phyloP scores from a whole-genome alignment of 2,888 invertebrate species.

The Globia sparganii region DNA sequence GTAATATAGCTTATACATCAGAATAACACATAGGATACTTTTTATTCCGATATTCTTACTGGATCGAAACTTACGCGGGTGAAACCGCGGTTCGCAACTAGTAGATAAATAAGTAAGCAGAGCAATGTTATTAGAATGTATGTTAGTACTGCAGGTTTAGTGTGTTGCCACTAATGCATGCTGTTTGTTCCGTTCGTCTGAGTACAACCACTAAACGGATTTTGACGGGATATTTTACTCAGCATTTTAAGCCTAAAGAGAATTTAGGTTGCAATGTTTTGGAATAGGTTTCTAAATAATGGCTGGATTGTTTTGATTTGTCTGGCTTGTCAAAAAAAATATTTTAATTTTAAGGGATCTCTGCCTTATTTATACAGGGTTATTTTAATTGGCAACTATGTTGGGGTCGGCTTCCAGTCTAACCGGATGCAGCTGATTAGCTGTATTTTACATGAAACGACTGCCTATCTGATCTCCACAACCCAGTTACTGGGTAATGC shows the following conservation, averaged over 20 bases:
- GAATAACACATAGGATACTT: too few relatives aligned
- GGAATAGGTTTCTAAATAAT: background rate
- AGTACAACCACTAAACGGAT: constrained; percentile 63
- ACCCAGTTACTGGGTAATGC: too few relatives aligned
- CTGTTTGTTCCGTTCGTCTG: constrained; percentile 48
- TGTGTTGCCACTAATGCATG: constrained; percentile 48
- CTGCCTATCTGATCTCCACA: too few relatives aligned
- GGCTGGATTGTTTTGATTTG: background rate
- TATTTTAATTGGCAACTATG: too few relatives aligned
- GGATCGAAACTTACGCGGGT: too few relatives aligned
- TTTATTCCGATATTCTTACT: too few relatives aligned
- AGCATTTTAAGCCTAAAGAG: constrained; percentile 16
- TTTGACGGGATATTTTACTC: constrained; percentile 44
- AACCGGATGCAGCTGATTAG: too few relatives aligned
- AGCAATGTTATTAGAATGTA: background rate
- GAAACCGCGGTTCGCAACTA: too few relatives aligned
- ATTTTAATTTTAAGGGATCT: background rate
- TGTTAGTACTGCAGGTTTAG: constrained; percentile 22
- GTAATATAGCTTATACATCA: too few relatives aligned
- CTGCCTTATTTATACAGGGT: background rate
- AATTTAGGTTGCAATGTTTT: constrained; percentile 28
- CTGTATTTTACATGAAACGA: too few relatives aligned
- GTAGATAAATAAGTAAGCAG: too few relatives aligned
- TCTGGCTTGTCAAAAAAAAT: background rate
- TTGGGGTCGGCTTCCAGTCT: too few relatives aligned